Base-by-base conservation (phyloP, 2,888 invertebrate genomes). In the Lissocephala sabroskyi region DNA sequence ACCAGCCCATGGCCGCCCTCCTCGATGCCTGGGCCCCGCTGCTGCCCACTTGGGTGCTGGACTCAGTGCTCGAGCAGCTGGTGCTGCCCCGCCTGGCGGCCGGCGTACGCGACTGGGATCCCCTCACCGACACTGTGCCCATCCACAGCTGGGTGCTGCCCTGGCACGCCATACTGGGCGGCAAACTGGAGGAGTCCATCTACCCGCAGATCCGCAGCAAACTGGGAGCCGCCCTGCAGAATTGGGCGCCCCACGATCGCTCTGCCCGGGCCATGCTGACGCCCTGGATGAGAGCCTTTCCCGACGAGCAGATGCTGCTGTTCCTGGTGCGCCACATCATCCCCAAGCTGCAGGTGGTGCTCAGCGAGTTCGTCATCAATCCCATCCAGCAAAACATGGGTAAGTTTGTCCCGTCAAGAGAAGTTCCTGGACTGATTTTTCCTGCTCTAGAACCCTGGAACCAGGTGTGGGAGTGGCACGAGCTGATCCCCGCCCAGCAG, bases 111-210 rank as follows among this genome's bases (percentile, higher is more conserved):
- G 89, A 88, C 45, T 98, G 99, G 99, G 95, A 99, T 86, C 99
- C 99, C 1, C 87, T 97, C 1, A 93, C 93, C 0, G 98, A 99
- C 82, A 94, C 94, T 0, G 90, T 96, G 59, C 98, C 98, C 10
- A 93, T 99, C 61, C 98, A 99, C 83, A 89, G 92, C 3, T 99
- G 99, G 99, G 91, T 98, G 53, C 92, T 97, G 82, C 98, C 98
- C 0, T 99, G 99, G 99, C 89, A 97, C 52, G 91, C 92, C 0
- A 85, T 95, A 5, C 89, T 97, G 79, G 92, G 94, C 87, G 84
- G 80, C 19, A 84, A 82, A 59, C 74, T 85, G 79, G 81, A 83
- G 48, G 82, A 82, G 0, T 85, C 86, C 0, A 90, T 97, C 28
- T 97, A 96, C 86, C 95, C 96, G 1, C 90, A 93, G 35, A 96